Evolutionary conservation across 2,113 vertebrate species (phyloP).

Genomic region (Orthochromis malagaraziensis): DNA sequence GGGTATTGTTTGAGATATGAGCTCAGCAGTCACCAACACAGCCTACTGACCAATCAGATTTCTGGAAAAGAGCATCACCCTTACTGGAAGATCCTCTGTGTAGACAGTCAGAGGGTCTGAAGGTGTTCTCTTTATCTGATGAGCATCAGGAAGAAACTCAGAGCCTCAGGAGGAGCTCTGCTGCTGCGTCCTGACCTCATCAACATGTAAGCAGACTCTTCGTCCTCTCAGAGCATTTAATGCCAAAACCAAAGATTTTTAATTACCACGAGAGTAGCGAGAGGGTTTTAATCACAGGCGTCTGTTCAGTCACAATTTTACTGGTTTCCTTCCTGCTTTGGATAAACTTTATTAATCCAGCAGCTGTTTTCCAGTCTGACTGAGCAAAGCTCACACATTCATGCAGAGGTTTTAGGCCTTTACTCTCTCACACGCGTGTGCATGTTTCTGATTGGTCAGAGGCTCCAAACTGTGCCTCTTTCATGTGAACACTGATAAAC

Average conservation of each 20-base stretch:
- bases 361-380: not conserved
- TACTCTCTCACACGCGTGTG: not conserved
- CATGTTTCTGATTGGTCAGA: not conserved
- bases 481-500: not conserved
- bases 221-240: not conserved
- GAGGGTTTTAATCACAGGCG: not conserved
- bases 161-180: not conserved
- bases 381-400: not conserved
- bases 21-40: not conserved
- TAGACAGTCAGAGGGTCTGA: not conserved
- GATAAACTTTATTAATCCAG: not conserved
- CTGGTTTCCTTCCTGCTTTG: not conserved
- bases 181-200: not conserved
- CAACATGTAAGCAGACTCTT: not conserved
- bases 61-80: not conserved
- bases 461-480: not conserved
- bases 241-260: not conserved
- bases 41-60: not conserved
- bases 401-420: not conserved
- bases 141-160: not conserved
- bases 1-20: not conserved
- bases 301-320: not conserved
- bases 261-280: not conserved
- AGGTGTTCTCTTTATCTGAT: not conserved
- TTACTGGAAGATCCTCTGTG: not conserved